phyloP scores from a whole-genome alignment of 2,113 vertebrate genomes.

The Dicerorhinus sumatrensis region DNA sequence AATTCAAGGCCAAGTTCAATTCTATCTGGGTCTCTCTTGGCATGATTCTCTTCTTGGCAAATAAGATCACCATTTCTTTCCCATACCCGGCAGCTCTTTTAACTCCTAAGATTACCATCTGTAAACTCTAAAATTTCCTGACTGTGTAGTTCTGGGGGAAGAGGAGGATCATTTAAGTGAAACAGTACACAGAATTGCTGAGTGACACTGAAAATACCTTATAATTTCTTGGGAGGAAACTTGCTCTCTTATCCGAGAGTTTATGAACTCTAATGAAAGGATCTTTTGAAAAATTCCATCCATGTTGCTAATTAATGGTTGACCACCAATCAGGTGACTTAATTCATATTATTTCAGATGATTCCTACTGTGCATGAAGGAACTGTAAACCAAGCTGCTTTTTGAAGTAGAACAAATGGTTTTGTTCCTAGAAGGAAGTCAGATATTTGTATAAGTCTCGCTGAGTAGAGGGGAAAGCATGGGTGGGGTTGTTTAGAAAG shows the following conservation, averaged over 20 bases:
- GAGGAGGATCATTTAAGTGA: neutral
- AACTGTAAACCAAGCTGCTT: neutral
- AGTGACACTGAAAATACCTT: rapidly evolving
- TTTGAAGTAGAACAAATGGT: neutral
- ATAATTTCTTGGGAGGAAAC: neutral
- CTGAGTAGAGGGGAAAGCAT: no score
- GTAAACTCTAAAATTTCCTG: neutral
- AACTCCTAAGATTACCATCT: neutral
- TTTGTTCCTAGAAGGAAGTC: neutral
- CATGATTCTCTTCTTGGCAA: neutral
- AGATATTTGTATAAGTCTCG: neutral
- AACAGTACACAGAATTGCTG: neutral
- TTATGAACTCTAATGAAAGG: rapidly evolving
- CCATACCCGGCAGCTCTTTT: neutral
- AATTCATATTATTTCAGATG: neutral
- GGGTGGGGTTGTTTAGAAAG: neutral
- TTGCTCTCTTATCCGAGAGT: neutral
- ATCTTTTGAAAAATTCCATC: neutral
- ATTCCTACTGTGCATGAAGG: neutral
- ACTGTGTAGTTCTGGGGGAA: no score
- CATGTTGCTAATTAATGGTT: neutral
- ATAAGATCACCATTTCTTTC: neutral
- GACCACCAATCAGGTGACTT: neutral
- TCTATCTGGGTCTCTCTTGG: neutral
- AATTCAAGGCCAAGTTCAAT: neutral